A percentile compares a stretch with the other conserved stretches of the same genome.
Evolutionary conservation across 2,797 vertebrate genomes (phyloP).

Genomic region (Lepus oiostolus): DNA sequence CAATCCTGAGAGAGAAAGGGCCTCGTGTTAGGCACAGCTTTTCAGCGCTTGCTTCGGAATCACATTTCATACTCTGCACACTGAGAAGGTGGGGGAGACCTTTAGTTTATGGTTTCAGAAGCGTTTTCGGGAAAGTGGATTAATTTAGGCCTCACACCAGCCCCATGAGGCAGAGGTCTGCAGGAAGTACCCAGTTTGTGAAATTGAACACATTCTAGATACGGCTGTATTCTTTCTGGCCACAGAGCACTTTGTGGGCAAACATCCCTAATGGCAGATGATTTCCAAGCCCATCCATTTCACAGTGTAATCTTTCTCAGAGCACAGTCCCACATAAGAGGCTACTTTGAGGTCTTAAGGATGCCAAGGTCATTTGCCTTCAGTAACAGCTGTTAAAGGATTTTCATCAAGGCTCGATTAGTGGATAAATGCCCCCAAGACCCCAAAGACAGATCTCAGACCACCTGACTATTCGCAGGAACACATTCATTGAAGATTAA

Average conservation of each 20-base stretch:
- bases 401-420: background rate
- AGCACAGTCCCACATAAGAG: background rate
- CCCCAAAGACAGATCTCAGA: background rate
- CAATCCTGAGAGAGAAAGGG: slow-evolving; percentile 87
- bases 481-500: background rate
- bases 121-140: slow-evolving; percentile 30
- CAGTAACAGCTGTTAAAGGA: background rate
- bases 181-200: background rate
- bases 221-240: background rate
- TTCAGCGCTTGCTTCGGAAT: slow-evolving; percentile 4
- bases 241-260: background rate
- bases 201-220: slow-evolving; percentile 6
- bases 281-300: background rate
- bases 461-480: background rate
- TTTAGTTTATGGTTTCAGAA: slow-evolving; percentile 39
- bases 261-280: background rate
- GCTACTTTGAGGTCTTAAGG: background rate
- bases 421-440: background rate
- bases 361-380: background rate
- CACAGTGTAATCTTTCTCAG: background rate
- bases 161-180: background rate
- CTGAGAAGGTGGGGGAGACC: background rate
- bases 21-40: background rate
- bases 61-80: slow-evolving; percentile 10
- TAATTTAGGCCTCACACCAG: slow-evolving; percentile 7